Conservation (phyloP, 2,797 vertebrate genomes). For the Poecilia picta region DNA sequence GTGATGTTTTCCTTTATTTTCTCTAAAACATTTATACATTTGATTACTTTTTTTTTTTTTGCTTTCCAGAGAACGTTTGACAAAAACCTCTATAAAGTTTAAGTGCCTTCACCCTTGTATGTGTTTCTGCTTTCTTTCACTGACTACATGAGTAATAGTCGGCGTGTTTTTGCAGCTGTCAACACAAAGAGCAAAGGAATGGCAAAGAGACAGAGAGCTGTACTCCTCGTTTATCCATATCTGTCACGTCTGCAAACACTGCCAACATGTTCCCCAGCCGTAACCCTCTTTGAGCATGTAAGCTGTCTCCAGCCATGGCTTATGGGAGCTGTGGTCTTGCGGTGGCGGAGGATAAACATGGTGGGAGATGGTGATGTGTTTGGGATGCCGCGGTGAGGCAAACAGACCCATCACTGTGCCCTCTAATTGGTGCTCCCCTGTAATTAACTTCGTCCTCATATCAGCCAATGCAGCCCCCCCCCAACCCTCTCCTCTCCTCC, state of each 20-base stretch:
- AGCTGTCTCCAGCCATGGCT: slow-evolving; percentile 66
- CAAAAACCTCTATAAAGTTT: slow-evolving; percentile 62
- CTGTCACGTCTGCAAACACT: slow-evolving; percentile 54
- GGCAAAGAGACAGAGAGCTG: slow-evolving; percentile 20
- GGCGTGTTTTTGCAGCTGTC: slow-evolving; percentile 21
- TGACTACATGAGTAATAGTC: not conserved
- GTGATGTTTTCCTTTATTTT: slow-evolving; percentile 55
- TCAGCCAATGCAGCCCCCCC: slow-evolving; percentile 59
- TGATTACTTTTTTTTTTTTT: slow-evolving; percentile 52
- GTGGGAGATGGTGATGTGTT: slow-evolving; percentile 74
- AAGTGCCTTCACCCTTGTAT: slow-evolving; percentile 64
- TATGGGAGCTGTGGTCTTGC: slow-evolving; percentile 74
- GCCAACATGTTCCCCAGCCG: slow-evolving; percentile 52
- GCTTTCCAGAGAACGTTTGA: slow-evolving; percentile 60
- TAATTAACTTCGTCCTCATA: slow-evolving; percentile 69
- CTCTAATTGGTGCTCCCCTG: slow-evolving; percentile 71
- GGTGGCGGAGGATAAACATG: slow-evolving; percentile 75
- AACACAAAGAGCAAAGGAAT: slow-evolving; percentile 32
- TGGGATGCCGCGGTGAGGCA: slow-evolving; percentile 71
- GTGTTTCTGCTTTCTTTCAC: slow-evolving; percentile 37
- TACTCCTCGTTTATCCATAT: slow-evolving; percentile 42
- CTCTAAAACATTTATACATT: slow-evolving; percentile 59
- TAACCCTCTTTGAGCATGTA: slow-evolving; percentile 53
- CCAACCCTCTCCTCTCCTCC: slow-evolving; percentile 47
- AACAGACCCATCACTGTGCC: slow-evolving; percentile 71